Evolutionary conservation across 2,888 invertebrate genomes (phyloP).

Genomic region (Polyploca ridens): DNA sequence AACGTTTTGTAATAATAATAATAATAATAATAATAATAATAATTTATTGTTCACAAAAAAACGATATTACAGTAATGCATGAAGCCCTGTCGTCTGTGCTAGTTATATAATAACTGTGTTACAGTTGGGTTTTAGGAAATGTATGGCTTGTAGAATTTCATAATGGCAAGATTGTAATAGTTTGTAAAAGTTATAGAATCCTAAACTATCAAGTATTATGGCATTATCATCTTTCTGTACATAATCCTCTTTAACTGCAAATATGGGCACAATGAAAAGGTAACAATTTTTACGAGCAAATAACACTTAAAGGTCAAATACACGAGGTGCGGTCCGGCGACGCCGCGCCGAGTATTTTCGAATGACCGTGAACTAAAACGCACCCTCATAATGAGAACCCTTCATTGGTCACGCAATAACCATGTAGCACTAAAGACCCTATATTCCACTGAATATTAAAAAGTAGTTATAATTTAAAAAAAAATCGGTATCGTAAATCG

Average conservation of each 20-base stretch:
- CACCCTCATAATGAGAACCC: constrained; percentile 45
- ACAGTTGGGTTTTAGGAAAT: too few species aligned
- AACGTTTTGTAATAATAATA: too few species aligned
- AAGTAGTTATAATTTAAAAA: not conserved
- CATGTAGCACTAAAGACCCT: constrained; percentile 31
- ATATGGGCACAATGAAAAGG: not conserved
- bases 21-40: too few species aligned
- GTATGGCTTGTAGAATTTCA: too few species aligned
- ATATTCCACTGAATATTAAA: constrained; percentile 22
- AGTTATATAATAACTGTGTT: too few species aligned
- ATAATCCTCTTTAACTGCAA: not conserved
- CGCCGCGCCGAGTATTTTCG: constrained; percentile 19
- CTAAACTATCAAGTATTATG: too few species aligned
- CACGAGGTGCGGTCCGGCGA: constrained; percentile 35
- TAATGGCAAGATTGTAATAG: too few species aligned
- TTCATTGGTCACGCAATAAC: constrained; percentile 38
- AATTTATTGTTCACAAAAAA: too few species aligned
- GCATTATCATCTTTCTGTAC: too few species aligned
- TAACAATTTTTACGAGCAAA: not conserved
- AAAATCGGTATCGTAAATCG: not conserved
- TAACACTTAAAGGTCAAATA: not conserved
- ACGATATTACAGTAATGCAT: too few species aligned
- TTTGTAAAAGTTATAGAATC: too few species aligned
- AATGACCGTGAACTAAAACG: constrained; percentile 46
- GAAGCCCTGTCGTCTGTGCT: too few species aligned